Conservation (phyloP, 2,888 invertebrate species). For the Blastobasis lacticolella region DNA sequence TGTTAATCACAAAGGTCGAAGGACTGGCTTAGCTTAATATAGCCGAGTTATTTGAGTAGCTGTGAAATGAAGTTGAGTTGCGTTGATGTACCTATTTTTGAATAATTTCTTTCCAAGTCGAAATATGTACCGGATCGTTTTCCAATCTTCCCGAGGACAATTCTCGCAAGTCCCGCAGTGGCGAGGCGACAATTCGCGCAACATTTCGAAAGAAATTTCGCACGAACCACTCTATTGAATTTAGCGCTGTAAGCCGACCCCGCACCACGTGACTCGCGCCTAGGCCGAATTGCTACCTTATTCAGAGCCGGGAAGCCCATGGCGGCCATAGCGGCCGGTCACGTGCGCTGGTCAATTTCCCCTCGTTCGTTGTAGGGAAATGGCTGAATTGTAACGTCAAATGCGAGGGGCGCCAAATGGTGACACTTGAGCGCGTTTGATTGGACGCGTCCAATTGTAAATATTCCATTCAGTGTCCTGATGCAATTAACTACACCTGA, state of each 20-base stretch:
- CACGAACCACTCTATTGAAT: slow-evolving; percentile 47
- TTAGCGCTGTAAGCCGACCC: slow-evolving; percentile 21
- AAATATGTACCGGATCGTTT: no score
- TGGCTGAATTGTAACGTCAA: slow-evolving; percentile 21
- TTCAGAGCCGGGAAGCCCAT: neutral
- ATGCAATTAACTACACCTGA: no score
- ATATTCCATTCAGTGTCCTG: neutral
- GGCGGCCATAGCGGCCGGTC: slow-evolving; percentile 5
- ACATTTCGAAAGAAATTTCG: slow-evolving; percentile 45
- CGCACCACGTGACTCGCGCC: neutral
- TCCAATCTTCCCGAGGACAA: no score
- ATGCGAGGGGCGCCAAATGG: slow-evolving; percentile 13
- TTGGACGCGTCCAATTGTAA: slow-evolving; percentile 16
- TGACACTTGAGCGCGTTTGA: slow-evolving; percentile 13
- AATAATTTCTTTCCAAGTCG: no score
- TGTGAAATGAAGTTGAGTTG: no score
- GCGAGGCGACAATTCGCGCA: slow-evolving; percentile 25
- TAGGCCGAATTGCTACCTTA: neutral
- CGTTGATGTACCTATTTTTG: no score
- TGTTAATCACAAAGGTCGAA: no score
- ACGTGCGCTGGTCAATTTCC: slow-evolving; percentile 50
- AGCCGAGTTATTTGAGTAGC: no score
- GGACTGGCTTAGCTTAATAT: no score
- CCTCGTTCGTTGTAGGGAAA: slow-evolving; percentile 21
- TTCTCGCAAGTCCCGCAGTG: no score